Conservation (phyloP, 1,140 invertebrate species). For the Branchinecta lindahli region DNA sequence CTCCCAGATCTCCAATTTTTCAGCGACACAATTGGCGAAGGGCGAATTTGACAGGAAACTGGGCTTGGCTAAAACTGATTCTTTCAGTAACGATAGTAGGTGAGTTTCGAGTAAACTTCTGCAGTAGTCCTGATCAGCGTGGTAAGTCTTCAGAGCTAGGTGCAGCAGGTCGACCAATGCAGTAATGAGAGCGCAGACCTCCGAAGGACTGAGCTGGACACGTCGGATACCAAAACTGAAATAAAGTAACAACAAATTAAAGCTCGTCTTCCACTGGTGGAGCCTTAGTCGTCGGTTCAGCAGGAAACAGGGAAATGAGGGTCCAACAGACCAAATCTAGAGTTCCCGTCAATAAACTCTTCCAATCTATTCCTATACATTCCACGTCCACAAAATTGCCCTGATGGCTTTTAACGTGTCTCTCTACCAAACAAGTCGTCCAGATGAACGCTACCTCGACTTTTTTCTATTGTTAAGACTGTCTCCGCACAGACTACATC, state of each 20-base stretch:
- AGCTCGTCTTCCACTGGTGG: too few species aligned
- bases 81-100: not conserved
- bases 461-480: too few species aligned
- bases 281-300: too few species aligned
- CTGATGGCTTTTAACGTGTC: too few species aligned
- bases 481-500: too few species aligned
- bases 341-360: too few species aligned
- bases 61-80: not conserved
- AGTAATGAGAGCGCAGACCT: not conserved
- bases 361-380: too few species aligned
- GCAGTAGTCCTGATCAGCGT: not conserved
- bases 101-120: not conserved
- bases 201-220: conserved; percentile 1
- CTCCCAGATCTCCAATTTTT: not conserved
- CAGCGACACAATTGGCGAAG: not conserved
- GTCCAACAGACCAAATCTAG: too few species aligned
- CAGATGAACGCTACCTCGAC: too few species aligned
- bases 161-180: not conserved
- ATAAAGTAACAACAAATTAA: not conserved
- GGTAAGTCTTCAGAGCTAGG: not conserved
- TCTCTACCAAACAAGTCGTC: too few species aligned
- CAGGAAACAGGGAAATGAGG: too few species aligned
- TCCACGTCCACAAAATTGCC: too few species aligned
- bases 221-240: not conserved
- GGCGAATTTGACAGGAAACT: not conserved